Conservation (phyloP, 2,113 vertebrate genomes). For the Stictonetta naevosa region DNA sequence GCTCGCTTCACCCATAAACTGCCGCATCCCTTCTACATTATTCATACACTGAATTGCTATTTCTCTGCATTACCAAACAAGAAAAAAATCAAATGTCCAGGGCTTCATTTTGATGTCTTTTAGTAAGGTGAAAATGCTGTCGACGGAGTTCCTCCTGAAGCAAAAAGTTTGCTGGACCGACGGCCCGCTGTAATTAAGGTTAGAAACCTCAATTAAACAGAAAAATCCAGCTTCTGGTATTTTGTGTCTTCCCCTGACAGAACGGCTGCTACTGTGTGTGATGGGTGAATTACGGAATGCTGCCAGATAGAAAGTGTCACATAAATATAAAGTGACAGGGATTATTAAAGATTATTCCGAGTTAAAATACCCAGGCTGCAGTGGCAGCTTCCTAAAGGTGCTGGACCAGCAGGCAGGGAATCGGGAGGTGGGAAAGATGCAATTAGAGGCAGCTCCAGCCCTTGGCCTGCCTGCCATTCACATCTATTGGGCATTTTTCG, state of each 20-base stretch:
- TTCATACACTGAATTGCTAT: slow-evolving; percentile 31
- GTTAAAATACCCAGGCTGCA: not conserved
- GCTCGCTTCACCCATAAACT: not conserved
- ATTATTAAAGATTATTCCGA: not conserved
- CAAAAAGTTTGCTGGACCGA: slow-evolving; percentile 51
- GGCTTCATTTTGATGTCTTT: slow-evolving; percentile 8
- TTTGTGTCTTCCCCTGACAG: not conserved
- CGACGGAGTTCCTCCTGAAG: slow-evolving; percentile 35
- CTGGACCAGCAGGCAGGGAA: not conserved
- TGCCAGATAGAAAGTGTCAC: not conserved
- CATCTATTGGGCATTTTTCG: not conserved
- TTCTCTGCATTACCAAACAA: slow-evolving; percentile 43
- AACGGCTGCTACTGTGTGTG: not conserved
- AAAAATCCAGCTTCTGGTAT: not conserved
- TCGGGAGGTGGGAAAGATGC: not conserved
- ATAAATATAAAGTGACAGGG: not conserved
- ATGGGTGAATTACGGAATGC: not conserved
- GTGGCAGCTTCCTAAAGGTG: not conserved
- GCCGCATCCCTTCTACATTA: slow-evolving; percentile 30
- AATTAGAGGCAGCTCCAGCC: not conserved
- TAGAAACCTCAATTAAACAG: slow-evolving; percentile 66
- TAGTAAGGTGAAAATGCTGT: slow-evolving; percentile 24
- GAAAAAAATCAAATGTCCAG: not conserved
- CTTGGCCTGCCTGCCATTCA: not conserved
- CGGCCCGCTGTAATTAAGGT: slow-evolving; percentile 59